A percentile compares a stretch with the other conserved stretches of the same genome.
Evolutionary conservation across 2,888 invertebrate species (phyloP).

Genomic region (Nomada fucata): DNA sequence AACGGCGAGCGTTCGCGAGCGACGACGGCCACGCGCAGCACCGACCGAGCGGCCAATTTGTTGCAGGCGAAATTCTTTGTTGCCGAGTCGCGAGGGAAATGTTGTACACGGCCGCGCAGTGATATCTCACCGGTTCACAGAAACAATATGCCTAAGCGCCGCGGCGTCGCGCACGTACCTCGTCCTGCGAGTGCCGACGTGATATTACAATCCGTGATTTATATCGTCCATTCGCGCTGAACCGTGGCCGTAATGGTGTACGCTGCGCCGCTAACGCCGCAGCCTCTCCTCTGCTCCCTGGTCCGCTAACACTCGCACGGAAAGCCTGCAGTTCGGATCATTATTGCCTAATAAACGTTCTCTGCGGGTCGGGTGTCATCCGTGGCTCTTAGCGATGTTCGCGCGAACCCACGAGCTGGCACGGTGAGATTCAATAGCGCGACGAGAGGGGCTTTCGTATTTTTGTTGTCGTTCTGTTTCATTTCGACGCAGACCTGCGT

Average conservation of each 20-base stretch:
- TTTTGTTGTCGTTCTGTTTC: no score
- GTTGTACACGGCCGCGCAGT: conserved; percentile 6
- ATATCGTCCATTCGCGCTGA: conserved; percentile 58
- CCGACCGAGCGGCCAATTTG: not conserved
- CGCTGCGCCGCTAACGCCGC: conserved; percentile 6
- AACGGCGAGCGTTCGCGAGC: not conserved
- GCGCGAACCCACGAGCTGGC: no score
- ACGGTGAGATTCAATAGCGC: no score
- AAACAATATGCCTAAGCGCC: conserved; percentile 60
- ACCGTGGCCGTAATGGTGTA: conserved; percentile 24
- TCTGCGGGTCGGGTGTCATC: conserved; percentile 17
- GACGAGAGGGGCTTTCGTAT: no score
- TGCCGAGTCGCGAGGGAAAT: not conserved
- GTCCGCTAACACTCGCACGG: conserved; percentile 49
- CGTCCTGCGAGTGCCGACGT: conserved; percentile 23
- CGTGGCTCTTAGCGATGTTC: no score
- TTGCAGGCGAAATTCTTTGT: conserved; percentile 13
- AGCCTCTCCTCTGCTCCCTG: not conserved
- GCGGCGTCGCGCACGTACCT: conserved; percentile 29
- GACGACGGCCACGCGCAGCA: no score
- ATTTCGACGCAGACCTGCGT: no score
- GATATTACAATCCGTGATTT: conserved; percentile 74
- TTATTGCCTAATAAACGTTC: conserved; percentile 65
- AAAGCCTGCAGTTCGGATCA: conserved; percentile 48
- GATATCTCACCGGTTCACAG: conserved; percentile 53